phyloP scores from a whole-genome alignment of 2,113 vertebrate species.

The Calyptomena viridis region DNA sequence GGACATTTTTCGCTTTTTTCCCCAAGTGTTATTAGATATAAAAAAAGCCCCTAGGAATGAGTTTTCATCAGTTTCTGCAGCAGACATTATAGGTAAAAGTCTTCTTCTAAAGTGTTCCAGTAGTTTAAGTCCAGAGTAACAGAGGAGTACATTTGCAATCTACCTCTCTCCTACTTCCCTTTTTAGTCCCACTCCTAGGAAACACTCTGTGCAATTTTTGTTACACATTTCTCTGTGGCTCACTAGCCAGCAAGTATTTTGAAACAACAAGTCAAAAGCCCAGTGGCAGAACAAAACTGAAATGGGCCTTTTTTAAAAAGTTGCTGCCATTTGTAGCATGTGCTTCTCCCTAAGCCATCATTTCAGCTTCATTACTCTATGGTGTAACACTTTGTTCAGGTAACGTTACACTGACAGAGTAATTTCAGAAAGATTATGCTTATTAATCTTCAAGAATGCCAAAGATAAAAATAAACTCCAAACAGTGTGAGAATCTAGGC shows the following conservation, averaged over 20 bases:
- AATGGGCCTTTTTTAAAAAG: neutral
- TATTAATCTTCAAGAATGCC: constrained; percentile 17
- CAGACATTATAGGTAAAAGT: neutral
- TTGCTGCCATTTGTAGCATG: neutral
- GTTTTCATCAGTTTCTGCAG: neutral
- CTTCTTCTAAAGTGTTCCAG: neutral
- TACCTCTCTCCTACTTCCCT: neutral
- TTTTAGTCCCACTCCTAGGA: neutral
- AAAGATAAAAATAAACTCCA: constrained; percentile 33
- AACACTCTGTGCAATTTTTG: neutral
- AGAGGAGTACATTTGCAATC: neutral
- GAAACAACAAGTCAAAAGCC: neutral
- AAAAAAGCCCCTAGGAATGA: neutral
- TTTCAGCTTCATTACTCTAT: neutral
- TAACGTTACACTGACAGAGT: neutral
- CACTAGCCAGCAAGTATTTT: neutral
- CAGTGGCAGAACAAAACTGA: neutral
- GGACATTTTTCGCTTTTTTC: neutral
- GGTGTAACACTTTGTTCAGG: neutral
- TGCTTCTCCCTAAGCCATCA: neutral
- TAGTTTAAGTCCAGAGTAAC: neutral
- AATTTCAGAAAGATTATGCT: neutral
- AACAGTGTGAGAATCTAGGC: constrained; percentile 19
- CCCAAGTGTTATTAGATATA: neutral
- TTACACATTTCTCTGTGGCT: neutral